Conservation (phyloP, 1,140 invertebrate genomes). For the Pteromalus puparum region DNA sequence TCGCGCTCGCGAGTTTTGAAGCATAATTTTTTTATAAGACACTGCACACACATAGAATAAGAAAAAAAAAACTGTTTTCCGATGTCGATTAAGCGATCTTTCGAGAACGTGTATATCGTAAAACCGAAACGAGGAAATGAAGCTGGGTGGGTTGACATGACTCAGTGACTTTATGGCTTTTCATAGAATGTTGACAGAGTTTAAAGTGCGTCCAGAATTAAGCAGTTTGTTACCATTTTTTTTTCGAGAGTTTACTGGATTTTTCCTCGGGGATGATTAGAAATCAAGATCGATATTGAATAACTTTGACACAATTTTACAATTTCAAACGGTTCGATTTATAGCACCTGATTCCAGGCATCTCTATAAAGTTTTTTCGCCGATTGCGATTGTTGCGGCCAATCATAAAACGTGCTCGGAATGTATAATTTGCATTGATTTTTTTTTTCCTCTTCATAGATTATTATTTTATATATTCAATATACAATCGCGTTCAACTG, state of each 20-base stretch:
- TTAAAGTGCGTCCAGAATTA: background rate
- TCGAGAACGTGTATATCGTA: background rate
- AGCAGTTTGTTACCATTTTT: background rate
- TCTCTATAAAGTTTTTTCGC: background rate
- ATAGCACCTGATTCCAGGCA: background rate
- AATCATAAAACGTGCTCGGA: background rate
- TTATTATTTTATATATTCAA: background rate
- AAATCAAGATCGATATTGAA: background rate
- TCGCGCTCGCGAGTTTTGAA: background rate
- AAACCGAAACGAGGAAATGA: constrained; percentile 16
- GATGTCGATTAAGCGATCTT: background rate
- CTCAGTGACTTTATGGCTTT: constrained; percentile 54
- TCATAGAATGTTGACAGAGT: constrained; percentile 54
- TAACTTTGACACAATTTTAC: constrained; percentile 1
- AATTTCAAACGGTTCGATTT: background rate
- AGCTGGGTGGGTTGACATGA: constrained; percentile 23
- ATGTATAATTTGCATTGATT: constrained; percentile 1
- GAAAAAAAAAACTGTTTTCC: background rate
- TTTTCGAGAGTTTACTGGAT: background rate
- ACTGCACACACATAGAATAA: too few species aligned
- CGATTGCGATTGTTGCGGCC: background rate
- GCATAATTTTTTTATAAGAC: background rate
- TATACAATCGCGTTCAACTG: background rate
- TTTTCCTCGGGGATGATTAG: background rate
- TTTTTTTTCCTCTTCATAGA: background rate